Conservation (phyloP, 2,888 invertebrate species). For the Timema cristinae region DNA sequence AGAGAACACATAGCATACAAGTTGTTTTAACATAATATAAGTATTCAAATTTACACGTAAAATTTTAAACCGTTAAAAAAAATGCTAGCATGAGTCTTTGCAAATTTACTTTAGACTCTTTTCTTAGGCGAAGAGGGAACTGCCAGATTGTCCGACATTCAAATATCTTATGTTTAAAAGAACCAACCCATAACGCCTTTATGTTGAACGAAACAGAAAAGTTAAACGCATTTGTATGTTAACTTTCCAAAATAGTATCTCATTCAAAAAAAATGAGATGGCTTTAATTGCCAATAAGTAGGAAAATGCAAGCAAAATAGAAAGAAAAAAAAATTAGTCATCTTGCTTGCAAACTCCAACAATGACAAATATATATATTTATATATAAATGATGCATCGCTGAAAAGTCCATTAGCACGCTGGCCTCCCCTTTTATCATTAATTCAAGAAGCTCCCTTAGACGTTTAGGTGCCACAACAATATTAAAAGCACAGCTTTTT, state of each 20-base stretch:
- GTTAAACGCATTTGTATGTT: background rate
- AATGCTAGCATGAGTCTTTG: no score
- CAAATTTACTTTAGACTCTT: no score
- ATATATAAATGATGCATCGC: slow-evolving; percentile 8
- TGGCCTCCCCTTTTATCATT: background rate
- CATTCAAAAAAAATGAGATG: no score
- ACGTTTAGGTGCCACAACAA: background rate
- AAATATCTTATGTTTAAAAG: no score
- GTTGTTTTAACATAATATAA: no score
- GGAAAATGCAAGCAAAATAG: slow-evolving; percentile 16
- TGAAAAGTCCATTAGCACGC: slow-evolving; percentile 11
- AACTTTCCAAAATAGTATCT: background rate
- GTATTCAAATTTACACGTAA: no score
- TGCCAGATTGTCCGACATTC: no score
- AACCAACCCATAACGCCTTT: no score
- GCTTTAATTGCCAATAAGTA: background rate
- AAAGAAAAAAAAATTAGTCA: slow-evolving; percentile 9
- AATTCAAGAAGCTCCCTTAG: slow-evolving; percentile 2
- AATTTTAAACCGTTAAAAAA: no score
- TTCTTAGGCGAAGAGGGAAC: no score
- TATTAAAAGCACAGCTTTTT: background rate
- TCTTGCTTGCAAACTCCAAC: slow-evolving; percentile 14
- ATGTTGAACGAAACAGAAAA: no score
- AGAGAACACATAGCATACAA: no score
- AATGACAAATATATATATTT: background rate